Conservation (phyloP, 2,113 vertebrate genomes). For the Cacatua alba region DNA sequence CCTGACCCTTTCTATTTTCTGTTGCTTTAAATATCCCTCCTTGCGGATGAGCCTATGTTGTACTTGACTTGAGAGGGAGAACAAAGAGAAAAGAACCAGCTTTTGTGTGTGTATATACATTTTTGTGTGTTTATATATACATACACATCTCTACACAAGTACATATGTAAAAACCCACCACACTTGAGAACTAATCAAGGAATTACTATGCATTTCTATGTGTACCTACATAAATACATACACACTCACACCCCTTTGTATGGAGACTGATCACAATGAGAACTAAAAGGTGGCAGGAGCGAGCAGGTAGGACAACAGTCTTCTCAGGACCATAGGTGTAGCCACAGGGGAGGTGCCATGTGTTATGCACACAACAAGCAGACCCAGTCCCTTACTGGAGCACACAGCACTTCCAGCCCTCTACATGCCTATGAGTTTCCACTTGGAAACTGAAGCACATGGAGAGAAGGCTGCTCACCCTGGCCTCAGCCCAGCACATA, state of each 20-base stretch:
- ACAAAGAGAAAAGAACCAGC: not conserved
- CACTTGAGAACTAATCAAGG: not conserved
- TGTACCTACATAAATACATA: too few species aligned
- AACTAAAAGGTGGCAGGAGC: not conserved
- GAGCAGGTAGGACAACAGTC: not conserved
- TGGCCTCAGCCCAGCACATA: not conserved
- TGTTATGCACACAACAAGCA: accelerated
- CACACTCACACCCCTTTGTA: not conserved
- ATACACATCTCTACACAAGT: not conserved
- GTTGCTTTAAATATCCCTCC: not conserved
- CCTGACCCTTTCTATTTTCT: not conserved
- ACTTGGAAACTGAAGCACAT: not conserved
- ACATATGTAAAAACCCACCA: not conserved
- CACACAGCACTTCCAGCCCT: not conserved
- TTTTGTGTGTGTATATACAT: not conserved
- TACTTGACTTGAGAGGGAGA: not conserved
- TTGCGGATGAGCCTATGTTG: not conserved
- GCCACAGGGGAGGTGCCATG: not conserved
- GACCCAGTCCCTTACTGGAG: not conserved
- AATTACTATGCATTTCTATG: not conserved
- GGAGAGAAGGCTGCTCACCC: not conserved
- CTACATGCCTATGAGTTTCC: not conserved
- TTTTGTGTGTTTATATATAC: accelerated
- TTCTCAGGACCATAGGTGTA: accelerated
- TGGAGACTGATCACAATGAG: not conserved